These are phyloP conservation scores for Eulacestoma nigropectus DNA, from an alignment of 2,113 vertebrate genomes.

Conservation along the genomic window DNA sequence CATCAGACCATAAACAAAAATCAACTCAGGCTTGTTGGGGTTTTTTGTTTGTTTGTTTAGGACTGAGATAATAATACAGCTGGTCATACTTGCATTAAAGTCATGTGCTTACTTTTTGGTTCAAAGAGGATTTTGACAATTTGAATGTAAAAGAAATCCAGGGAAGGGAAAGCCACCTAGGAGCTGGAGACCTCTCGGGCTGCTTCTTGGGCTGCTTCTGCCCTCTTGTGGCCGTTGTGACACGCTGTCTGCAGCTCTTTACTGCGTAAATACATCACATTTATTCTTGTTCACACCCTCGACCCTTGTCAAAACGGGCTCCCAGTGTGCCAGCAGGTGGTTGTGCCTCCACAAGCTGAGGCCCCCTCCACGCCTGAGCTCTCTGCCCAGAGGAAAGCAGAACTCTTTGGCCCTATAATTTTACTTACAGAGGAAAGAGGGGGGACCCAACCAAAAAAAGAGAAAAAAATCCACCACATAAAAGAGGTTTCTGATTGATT, in stretches of 20 bases:
- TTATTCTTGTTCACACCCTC: not conserved
- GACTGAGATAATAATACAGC: not conserved
- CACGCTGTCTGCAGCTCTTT: not conserved
- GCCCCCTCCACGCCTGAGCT: not conserved
- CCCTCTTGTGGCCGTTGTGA: conserved; percentile 2
- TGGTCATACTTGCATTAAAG: not conserved
- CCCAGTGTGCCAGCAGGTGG: not conserved
- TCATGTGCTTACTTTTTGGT: not conserved
- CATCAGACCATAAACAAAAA: not conserved
- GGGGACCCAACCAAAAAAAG: accelerated
- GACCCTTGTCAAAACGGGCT: not conserved
- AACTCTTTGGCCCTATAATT: not conserved
- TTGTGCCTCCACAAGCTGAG: not conserved
- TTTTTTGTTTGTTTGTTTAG: no score
- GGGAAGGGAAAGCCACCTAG: accelerated
- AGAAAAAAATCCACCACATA: not conserved
- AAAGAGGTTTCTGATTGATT: not conserved
- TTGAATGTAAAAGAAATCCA: not conserved
- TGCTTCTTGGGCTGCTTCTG: conserved; percentile 21
- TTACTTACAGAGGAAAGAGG: not conserved
- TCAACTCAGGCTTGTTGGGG: accelerated
- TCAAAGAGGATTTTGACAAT: not conserved
- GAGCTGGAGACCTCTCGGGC: not conserved
- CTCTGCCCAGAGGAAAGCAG: not conserved
- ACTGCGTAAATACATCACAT: accelerated